Evolutionary conservation across 2,113 vertebrate genomes (phyloP).

Genomic region (Eleginops maclovinus): DNA sequence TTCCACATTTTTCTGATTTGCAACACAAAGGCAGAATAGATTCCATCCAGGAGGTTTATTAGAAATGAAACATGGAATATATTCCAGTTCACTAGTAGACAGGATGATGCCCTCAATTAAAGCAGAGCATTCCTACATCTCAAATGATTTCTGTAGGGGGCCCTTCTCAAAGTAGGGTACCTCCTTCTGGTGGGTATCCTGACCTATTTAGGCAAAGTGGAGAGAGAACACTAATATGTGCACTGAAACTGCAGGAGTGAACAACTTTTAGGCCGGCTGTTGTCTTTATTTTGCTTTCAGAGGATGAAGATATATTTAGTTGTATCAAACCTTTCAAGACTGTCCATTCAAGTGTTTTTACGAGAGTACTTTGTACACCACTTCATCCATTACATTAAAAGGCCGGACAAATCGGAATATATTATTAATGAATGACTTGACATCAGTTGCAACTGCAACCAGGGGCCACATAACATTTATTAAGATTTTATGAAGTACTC

Average conservation of each 20-base stretch:
- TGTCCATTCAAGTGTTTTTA: slow-evolving; percentile 3
- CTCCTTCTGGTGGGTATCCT: slow-evolving; percentile 64
- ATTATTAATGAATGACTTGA: slow-evolving; percentile 71
- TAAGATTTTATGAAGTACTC: slow-evolving; percentile 63
- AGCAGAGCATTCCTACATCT: slow-evolving; percentile 28
- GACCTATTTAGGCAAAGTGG: slow-evolving; percentile 66
- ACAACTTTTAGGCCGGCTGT: not conserved
- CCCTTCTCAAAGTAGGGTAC: slow-evolving; percentile 66
- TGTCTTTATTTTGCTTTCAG: slow-evolving; percentile 34
- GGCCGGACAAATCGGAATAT: slow-evolving; percentile 49
- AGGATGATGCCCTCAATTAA: slow-evolving; percentile 54
- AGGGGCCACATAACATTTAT: slow-evolving; percentile 40
- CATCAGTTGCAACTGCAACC: slow-evolving; percentile 47
- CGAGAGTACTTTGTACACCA: slow-evolving; percentile 20
- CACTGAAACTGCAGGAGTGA: slow-evolving; percentile 24
- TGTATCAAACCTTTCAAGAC: not conserved
- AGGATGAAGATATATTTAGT: slow-evolving; percentile 13
- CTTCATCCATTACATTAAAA: slow-evolving; percentile 52
- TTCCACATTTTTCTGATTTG: slow-evolving; percentile 43
- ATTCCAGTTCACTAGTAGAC: slow-evolving; percentile 8
- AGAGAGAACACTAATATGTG: slow-evolving; percentile 29
- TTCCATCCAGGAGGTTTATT: slow-evolving; percentile 20
- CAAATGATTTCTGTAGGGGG: slow-evolving; percentile 66
- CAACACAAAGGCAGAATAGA: slow-evolving; percentile 37
- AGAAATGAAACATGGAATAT: slow-evolving; percentile 43